Percentiles rank a stretch among this genome's conserved stretches.
phyloP scores from a whole-genome alignment of 2,888 invertebrate genomes.

The Artemia sp. region DNA sequence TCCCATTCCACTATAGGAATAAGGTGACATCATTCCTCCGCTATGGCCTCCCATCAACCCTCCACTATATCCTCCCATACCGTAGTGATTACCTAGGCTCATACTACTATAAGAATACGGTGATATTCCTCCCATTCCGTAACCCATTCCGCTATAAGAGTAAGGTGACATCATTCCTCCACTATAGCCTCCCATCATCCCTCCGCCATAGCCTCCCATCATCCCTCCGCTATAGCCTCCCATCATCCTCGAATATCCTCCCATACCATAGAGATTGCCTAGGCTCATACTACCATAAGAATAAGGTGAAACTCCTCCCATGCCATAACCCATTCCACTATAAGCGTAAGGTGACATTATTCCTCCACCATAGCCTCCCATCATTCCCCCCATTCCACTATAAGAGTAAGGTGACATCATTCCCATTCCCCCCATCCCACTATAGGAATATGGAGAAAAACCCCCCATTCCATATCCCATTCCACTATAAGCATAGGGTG shows the following conservation, averaged over 20 bases:
- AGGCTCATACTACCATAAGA: not conserved
- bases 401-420: not conserved
- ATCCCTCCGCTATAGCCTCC: not conserved
- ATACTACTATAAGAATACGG: not conserved
- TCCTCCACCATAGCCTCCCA: not conserved
- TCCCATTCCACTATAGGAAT: not conserved
- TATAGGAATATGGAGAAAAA: not conserved
- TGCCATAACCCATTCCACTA: not conserved
- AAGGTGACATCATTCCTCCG: not conserved
- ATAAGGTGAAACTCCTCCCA: not conserved
- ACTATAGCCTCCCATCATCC: not conserved
- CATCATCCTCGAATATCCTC: not conserved
- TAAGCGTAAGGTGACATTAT: not conserved
- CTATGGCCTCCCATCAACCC: not conserved
- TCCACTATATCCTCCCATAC: not conserved
- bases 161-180: not conserved
- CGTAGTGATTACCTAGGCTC: too few relatives aligned
- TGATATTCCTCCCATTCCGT: not conserved
- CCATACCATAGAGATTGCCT: constrained; percentile 4
- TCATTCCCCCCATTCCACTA: constrained; percentile 4
- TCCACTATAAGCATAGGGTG: not conserved
- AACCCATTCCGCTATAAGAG: not conserved
- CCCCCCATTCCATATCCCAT: constrained; percentile 5
- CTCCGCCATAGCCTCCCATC: not conserved
- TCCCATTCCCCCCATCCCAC: not conserved